These are phyloP conservation scores for Damaliscus lunatus DNA, from an alignment of 2,113 vertebrate genomes.

Conservation along the genomic window DNA sequence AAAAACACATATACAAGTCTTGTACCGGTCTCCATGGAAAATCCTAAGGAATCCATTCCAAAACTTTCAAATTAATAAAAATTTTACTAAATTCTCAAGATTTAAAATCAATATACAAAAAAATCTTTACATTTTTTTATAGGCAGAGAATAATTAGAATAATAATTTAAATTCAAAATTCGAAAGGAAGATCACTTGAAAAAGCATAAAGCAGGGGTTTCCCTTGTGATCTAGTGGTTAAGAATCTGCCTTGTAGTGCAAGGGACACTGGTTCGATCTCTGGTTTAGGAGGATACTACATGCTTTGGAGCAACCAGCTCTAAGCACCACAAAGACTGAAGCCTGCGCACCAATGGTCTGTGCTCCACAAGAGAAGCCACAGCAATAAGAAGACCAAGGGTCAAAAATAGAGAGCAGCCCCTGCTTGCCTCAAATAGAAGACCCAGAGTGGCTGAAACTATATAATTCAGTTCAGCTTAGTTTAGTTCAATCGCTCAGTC, in stretches of 20 bases:
- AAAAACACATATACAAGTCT: not conserved
- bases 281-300: not conserved
- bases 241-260: not conserved
- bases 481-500: not conserved
- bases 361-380: not conserved
- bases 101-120: not conserved
- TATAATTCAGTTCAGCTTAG: not conserved
- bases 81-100: not conserved
- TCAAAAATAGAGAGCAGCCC: not conserved
- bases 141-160: not conserved
- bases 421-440: not conserved
- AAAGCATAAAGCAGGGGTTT: not conserved
- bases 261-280: not conserved
- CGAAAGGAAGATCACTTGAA: not conserved
- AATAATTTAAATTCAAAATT: not conserved
- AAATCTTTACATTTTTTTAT: not conserved
- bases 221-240: not conserved
- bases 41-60: not conserved
- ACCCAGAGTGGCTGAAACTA: not conserved
- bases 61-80: not conserved
- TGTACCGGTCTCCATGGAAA: not conserved
- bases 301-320: not conserved
- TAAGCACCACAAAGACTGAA: not conserved
- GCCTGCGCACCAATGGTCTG: not conserved
- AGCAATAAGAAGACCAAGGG: not conserved